Evolutionary conservation across 1,140 invertebrate genomes (phyloP), one percentile per base, ranked within the genome.

Genomic region (Limonius californicus): DNA sequence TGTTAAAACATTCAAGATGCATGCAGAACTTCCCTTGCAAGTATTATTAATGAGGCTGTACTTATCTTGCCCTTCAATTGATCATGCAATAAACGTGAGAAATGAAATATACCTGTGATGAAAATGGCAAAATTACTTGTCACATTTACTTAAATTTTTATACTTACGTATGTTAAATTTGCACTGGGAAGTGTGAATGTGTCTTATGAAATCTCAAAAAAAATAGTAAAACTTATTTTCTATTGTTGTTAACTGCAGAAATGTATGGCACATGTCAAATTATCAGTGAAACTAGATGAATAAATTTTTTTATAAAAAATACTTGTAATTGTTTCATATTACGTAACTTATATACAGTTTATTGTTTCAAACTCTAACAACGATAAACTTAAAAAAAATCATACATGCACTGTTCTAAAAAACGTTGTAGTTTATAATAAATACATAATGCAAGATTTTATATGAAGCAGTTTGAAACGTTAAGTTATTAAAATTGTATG

Each of bases 191-290:
- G 15, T 50, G 45, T 18, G 19, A 18, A 50, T 50, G 9, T 19
- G 45, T 18, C 16, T 18, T 11, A 18, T n/a, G n/a, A 50, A 19
- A 12, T 2, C 45, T 50, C 15, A 12, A 50, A 50, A 21, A 50
- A 50, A 50, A 50, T 50, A 12, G 7, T 45, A 50, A 21, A 18
- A 12, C 14, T 7, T 50, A 50, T 50, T 50, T 50, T 50, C n/a
- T 50, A 50, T 50, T 2, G 16, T 50, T 50, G 45, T 50, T 50
- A 50, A 50, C 7, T 50, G 16, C 45, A 50, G 20, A 50, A 50
- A 18, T 16, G 45, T 50, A 50, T 50, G 45, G 45, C 16, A 50
- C 42, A 45, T 50, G 45, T 50, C 45, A 50, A 50, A 19, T 50
- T 50, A 18, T 50, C 4, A 12, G 2, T 15, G 14, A 18, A 50